A percentile compares a stretch with the other conserved stretches of the same genome.
phyloP scores from a whole-genome alignment of 2,113 vertebrate genomes.

The Campylomormyrus numenius region DNA sequence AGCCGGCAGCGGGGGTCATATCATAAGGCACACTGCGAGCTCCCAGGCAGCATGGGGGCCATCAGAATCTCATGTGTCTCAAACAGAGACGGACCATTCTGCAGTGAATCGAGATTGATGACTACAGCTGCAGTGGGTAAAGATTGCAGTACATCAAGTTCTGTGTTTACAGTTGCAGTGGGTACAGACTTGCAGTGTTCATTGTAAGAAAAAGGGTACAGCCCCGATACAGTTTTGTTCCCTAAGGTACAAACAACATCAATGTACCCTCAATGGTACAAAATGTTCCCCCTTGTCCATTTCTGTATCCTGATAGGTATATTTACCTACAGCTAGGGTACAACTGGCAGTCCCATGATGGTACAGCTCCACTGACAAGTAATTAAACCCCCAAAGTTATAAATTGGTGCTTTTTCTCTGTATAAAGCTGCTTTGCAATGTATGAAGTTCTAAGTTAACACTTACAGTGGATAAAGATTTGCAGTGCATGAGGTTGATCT shows the following conservation, averaged over 20 bases:
- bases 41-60: not conserved
- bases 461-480: not conserved
- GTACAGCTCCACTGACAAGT: no score
- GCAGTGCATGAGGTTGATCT: not conserved
- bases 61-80: not conserved
- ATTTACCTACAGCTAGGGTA: no score
- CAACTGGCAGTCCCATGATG: no score
- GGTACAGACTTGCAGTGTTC: not conserved
- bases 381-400: no score
- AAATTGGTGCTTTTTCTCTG: no score
- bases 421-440: not conserved
- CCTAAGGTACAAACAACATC: no score
- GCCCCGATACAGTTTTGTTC: no score
- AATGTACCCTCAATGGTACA: no score
- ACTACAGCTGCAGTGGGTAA: not conserved
- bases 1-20: not conserved
- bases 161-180: not conserved
- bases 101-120: not conserved
- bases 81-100: not conserved
- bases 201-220: no score
- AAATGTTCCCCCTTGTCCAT: no score
- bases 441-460: not conserved
- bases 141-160: not conserved
- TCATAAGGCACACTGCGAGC: not conserved
- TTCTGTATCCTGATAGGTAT: no score